Evolutionary conservation across 2,888 invertebrate genomes (phyloP).

Genomic region (Baccha elongata): DNA sequence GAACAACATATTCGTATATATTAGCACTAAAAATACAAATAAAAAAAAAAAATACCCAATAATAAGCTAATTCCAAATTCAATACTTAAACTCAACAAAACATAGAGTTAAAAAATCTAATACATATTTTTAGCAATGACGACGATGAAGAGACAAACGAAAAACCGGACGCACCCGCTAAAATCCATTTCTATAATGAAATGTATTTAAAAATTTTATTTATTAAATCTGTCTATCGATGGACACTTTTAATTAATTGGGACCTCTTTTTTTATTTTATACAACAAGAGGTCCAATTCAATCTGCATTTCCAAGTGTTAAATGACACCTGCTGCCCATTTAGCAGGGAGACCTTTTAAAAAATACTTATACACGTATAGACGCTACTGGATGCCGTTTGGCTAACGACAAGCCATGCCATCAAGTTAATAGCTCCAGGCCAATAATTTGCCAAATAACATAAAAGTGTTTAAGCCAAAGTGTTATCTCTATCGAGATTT

Average conservation of each 20-base stretch:
- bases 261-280: background rate
- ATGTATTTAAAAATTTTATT: constrained; percentile 43
- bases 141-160: background rate
- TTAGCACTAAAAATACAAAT: background rate
- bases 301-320: constrained; percentile 28
- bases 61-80: constrained; percentile 8
- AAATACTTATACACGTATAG: background rate
- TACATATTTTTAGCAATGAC: constrained; percentile 42
- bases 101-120: constrained; percentile 8
- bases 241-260: constrained; percentile 40
- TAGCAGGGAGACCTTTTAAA: constrained; percentile 32
- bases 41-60: background rate
- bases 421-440: background rate
- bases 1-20: background rate
- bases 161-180: background rate
- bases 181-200: background rate
- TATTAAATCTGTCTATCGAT: constrained; percentile 35
- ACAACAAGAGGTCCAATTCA: constrained; percentile 7
- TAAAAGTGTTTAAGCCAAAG: constrained; percentile 1
- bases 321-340: constrained; percentile 49
- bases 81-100: constrained; percentile 6
- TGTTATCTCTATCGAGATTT: constrained; percentile 21
- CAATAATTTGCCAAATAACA: constrained; percentile 11
- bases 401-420: background rate
- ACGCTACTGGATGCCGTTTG: constrained; percentile 27